These are phyloP conservation scores for Tinea semifulvella DNA, from an alignment of 2,888 invertebrate species.

Conservation along the genomic window DNA sequence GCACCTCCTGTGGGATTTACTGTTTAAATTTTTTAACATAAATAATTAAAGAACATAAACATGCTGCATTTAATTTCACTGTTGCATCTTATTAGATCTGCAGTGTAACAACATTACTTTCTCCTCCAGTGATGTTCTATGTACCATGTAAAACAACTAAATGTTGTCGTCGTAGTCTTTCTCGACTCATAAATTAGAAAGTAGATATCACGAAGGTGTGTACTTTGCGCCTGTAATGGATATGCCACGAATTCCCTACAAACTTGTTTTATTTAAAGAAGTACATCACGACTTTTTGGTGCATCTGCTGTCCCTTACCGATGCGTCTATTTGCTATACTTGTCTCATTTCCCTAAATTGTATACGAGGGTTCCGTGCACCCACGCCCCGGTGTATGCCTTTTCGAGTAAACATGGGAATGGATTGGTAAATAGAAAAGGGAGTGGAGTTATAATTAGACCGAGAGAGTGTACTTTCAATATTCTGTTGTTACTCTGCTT, in stretches of 20 bases:
- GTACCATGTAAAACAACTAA: conserved; percentile 4
- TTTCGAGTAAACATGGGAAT: conserved; percentile 60
- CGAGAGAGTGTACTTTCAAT: background rate
- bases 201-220: conserved; percentile 40
- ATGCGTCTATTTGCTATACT: conserved; percentile 28
- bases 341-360: conserved; percentile 60
- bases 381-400: conserved; percentile 52
- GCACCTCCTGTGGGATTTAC: conserved; percentile 7
- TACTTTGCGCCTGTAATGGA: conserved; percentile 37
- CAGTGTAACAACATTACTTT: conserved; percentile 3
- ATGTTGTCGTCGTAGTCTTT: conserved; percentile 15
- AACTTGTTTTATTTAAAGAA: conserved; percentile 26
- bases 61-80: conserved; percentile 2
- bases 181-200: conserved; percentile 38
- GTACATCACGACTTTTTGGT: conserved; percentile 8
- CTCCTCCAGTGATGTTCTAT: background rate
- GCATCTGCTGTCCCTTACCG: conserved; percentile 4
- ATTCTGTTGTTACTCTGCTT: too few relatives aligned
- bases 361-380: conserved; percentile 35
- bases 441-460: conserved; percentile 10
- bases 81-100: conserved; percentile 8
- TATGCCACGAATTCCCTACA: conserved; percentile 41
- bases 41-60: conserved; percentile 5
- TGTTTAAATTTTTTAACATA: background rate
- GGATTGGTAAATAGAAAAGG: conserved; percentile 44